A percentile compares a stretch with the other conserved stretches of the same genome.
Conservation (phyloP, 2,888 invertebrate genomes). For the Epirrhoe tristata region DNA sequence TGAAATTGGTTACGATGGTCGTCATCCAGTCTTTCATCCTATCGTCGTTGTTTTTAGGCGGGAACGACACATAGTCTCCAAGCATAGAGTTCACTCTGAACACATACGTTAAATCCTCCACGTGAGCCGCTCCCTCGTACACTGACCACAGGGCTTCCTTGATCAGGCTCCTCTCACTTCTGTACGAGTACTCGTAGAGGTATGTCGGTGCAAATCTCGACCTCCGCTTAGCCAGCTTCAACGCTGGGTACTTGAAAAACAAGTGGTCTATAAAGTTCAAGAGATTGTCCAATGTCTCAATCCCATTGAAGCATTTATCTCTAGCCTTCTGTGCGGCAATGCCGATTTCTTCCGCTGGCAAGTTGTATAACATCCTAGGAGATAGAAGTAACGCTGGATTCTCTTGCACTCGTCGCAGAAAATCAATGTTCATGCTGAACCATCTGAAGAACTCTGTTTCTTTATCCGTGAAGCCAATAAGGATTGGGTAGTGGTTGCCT, state of each 20-base stretch:
- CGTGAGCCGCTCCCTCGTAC: conserved; percentile 65
- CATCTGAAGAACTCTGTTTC: conserved; percentile 39
- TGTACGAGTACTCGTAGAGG: conserved; percentile 74
- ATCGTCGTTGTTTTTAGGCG: conserved; percentile 41
- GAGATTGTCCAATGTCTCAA: conserved; percentile 36
- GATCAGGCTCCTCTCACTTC: conserved; percentile 68
- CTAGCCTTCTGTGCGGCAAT: conserved; percentile 22
- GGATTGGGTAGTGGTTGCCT: conserved; percentile 43
- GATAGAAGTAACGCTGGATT: conserved; percentile 37
- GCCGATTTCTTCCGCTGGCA: conserved; percentile 16
- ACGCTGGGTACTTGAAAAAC: conserved; percentile 44
- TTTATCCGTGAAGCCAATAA: conserved; percentile 34
- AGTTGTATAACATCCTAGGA: conserved; percentile 20
- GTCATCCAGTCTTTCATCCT: conserved; percentile 48
- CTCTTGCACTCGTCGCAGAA: conserved; percentile 25
- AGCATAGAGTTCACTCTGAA: conserved; percentile 50
- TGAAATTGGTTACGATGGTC: conserved; percentile 44
- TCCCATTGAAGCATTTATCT: conserved; percentile 41
- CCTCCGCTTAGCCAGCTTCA: conserved; percentile 41
- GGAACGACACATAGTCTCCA: conserved; percentile 33
- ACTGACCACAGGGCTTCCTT: conserved; percentile 51
- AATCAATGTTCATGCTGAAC: conserved; percentile 15
- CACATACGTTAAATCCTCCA: conserved; percentile 75
- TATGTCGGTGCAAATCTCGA: conserved; percentile 61
- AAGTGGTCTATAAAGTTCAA: conserved; percentile 37